These are phyloP conservation scores for Thymelicus lineola DNA, from an alignment of 2,888 invertebrate species.

Conservation along the genomic window DNA sequence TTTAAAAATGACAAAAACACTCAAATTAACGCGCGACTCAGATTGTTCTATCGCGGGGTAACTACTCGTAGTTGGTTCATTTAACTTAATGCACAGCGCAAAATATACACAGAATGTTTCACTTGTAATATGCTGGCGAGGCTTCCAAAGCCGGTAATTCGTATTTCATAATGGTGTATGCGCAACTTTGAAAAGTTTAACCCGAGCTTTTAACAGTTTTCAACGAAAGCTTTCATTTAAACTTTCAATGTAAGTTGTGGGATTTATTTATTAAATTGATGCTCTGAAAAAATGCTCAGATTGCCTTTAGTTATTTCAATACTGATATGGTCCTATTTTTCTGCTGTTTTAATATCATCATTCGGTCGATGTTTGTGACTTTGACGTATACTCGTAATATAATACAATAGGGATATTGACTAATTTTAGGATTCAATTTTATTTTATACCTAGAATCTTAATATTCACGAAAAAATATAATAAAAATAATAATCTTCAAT, in stretches of 20 bases:
- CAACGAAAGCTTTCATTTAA: slow-evolving; percentile 23
- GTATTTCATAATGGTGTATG: slow-evolving; percentile 22
- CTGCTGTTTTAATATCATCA: too few relatives aligned
- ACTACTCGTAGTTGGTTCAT: slow-evolving; percentile 5
- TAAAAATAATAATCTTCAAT: too few relatives aligned
- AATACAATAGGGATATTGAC: too few relatives aligned
- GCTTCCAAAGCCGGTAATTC: slow-evolving; percentile 22
- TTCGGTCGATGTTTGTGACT: too few relatives aligned
- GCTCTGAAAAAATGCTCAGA: background rate
- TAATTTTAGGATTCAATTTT: too few relatives aligned
- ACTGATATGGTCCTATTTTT: too few relatives aligned
- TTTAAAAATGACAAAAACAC: slow-evolving; percentile 6
- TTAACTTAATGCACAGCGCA: slow-evolving; percentile 15
- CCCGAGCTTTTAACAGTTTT: slow-evolving; percentile 30
- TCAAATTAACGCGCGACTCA: slow-evolving; percentile 1
- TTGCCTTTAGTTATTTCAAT: background rate
- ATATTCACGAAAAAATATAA: too few relatives aligned
- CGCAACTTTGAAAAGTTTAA: slow-evolving; percentile 33
- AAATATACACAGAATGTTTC: slow-evolving; percentile 20
- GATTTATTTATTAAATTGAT: slow-evolving; percentile 29
- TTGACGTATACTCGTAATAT: too few relatives aligned
- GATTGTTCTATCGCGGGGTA: background rate
- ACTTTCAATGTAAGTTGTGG: slow-evolving; percentile 31
- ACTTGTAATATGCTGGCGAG: slow-evolving; percentile 16
- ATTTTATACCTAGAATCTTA: too few relatives aligned